phyloP scores from a whole-genome alignment of 2,888 invertebrate genomes.

The Nephrotoma appendiculata region DNA sequence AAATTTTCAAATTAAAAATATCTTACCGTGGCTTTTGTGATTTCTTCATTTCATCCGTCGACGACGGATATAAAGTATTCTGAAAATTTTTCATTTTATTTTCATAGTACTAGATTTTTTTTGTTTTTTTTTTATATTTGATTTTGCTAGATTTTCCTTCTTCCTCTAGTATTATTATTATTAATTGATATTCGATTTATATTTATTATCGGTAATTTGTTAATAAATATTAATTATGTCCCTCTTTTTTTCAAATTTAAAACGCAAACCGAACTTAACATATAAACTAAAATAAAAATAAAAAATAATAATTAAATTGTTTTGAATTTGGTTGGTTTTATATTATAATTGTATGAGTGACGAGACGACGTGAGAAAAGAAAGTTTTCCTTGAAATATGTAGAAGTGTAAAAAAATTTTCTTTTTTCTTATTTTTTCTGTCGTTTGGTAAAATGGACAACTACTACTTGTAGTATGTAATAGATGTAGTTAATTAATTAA shows the following conservation, averaged over 20 bases:
- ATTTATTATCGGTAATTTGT: background rate
- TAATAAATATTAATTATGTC: background rate
- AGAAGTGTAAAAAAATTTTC: background rate
- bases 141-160: background rate
- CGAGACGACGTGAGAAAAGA: conserved; percentile 4
- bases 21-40: conserved; percentile 14
- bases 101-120: background rate
- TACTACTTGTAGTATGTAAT: background rate
- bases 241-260: background rate
- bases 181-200: background rate
- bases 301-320: background rate
- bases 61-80: conserved; percentile 2
- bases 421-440: conserved; percentile 1
- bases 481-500: background rate
- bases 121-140: background rate
- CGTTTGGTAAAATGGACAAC: background rate
- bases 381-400: conserved; percentile 5
- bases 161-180: background rate
- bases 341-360: background rate
- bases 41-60: conserved; percentile 13
- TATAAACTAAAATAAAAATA: background rate
- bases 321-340: background rate
- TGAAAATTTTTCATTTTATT: conserved; percentile 6
- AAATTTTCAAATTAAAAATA: background rate
- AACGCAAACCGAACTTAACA: background rate